A percentile compares a stretch with the other conserved stretches of the same genome.
Evolutionary conservation across 1,140 invertebrate species (phyloP).

Genomic region (Eumeta japonica): DNA sequence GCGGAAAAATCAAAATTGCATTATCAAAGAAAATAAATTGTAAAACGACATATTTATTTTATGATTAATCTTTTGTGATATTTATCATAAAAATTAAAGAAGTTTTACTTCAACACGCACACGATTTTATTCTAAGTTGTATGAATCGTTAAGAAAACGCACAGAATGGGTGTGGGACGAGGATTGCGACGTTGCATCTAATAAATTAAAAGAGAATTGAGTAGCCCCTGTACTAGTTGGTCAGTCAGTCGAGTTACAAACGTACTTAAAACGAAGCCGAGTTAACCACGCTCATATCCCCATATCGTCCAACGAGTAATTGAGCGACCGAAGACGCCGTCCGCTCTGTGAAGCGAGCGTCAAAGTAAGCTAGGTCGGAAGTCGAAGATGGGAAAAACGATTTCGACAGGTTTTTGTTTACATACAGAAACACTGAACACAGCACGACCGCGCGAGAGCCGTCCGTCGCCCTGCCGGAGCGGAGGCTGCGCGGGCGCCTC

Average conservation of each 20-base stretch:
- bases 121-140: too few relatives aligned
- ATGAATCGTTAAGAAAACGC: too few relatives aligned
- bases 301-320: conserved; percentile 8
- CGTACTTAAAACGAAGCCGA: conserved; percentile 8
- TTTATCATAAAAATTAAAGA: too few relatives aligned
- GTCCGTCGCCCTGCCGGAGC: conserved; percentile 1
- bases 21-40: too few relatives aligned
- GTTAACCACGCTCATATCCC: conserved; percentile 5
- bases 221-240: too few relatives aligned
- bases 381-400: not conserved
- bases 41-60: too few relatives aligned
- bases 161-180: too few relatives aligned
- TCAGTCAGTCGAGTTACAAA: conserved; percentile 3
- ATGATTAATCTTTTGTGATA: too few relatives aligned
- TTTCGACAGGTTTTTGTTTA: conserved; percentile 1
- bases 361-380: conserved; percentile 7
- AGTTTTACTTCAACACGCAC: too few relatives aligned
- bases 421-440: conserved; percentile 6
- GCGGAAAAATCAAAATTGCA: too few relatives aligned
- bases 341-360: conserved; percentile 4
- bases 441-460: conserved; percentile 2
- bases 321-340: conserved; percentile 5
- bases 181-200: too few relatives aligned
- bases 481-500: conserved; percentile 3
- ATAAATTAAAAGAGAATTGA: too few relatives aligned